Percentiles rank a stretch among this genome's conserved stretches.
phyloP scores from a whole-genome alignment of 2,113 vertebrate species.

The Zosterops lateralis region DNA sequence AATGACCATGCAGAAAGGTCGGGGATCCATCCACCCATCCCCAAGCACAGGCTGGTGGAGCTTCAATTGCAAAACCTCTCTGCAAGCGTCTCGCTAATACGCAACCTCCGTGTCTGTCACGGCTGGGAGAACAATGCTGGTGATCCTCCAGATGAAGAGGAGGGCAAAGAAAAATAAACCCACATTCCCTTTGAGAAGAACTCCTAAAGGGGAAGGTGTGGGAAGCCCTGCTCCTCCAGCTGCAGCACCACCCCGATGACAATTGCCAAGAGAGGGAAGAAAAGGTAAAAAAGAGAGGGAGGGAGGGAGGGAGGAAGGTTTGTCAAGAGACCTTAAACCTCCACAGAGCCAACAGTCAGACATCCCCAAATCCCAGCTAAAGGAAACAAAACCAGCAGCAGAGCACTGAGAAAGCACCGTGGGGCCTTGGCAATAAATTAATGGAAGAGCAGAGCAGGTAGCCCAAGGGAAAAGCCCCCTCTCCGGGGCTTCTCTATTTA shows the following conservation, averaged over 20 bases:
- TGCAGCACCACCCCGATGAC: constrained; percentile 14
- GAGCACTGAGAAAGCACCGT: not conserved
- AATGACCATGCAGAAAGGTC: not conserved
- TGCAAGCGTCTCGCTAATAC: fast-evolving
- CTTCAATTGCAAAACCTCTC: not conserved
- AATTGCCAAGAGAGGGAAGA: not conserved
- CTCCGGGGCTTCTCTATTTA: constrained; percentile 25
- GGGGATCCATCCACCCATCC: not conserved
- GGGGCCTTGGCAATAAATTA: not conserved
- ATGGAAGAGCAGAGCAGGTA: not conserved
- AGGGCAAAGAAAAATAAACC: constrained; percentile 13
- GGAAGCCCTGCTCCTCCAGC: constrained; percentile 37
- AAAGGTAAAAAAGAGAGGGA: not conserved
- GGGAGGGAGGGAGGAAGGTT: not conserved
- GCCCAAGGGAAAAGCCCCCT: constrained; percentile 1
- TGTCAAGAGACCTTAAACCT: not conserved
- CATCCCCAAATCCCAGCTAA: not conserved
- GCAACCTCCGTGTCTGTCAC: not conserved
- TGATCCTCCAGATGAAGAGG: constrained; percentile 31
- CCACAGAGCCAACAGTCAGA: not conserved
- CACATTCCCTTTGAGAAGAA: not conserved
- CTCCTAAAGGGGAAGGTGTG: constrained; percentile 25
- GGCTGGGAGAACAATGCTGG: not conserved
- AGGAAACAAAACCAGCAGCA: not conserved
- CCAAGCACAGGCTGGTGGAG: not conserved